These are phyloP conservation scores for Eudemis profundana DNA, from an alignment of 2,888 invertebrate species.

Conservation along the genomic window DNA sequence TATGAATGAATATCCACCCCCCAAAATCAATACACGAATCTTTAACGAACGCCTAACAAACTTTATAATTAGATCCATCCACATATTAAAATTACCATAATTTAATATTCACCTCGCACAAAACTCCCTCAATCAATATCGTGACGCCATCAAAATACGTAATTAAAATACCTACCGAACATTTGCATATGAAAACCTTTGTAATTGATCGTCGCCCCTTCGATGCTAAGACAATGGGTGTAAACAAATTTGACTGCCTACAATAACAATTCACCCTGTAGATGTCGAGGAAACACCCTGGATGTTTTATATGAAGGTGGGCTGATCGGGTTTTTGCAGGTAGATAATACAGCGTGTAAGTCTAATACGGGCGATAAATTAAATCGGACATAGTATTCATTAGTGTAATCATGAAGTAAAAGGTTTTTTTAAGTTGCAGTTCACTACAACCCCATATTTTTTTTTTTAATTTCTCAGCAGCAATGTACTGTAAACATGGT, in stretches of 20 bases:
- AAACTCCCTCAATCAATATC: constrained; percentile 75
- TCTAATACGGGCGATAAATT: no score
- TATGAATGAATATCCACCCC: constrained; percentile 4
- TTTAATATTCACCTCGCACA: constrained; percentile 45
- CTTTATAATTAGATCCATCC: constrained; percentile 41
- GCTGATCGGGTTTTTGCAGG: no score
- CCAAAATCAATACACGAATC: constrained; percentile 28
- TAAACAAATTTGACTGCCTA: constrained; percentile 41
- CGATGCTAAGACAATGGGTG: constrained; percentile 60
- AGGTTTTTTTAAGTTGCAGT: no score
- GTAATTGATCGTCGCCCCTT: constrained; percentile 74
- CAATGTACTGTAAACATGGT: no score
- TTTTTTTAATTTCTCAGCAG: no score
- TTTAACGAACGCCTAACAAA: constrained; percentile 41
- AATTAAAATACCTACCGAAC: constrained; percentile 80
- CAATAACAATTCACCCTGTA: constrained; percentile 31
- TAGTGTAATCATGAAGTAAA: no score
- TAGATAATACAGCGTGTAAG: no score
- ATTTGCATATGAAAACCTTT: constrained; percentile 83
- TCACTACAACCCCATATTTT: no score
- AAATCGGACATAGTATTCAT: no score
- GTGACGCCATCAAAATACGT: constrained; percentile 77
- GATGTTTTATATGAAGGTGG: constrained; percentile 6
- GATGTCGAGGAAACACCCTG: constrained; percentile 5
- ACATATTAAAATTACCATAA: constrained; percentile 44